Evolutionary conservation across 37 sponge, comb jelly and placozoan species (phyloP), one percentile per base, ranked within the genome.

Genomic region (Cliona cf. orientalis): DNA sequence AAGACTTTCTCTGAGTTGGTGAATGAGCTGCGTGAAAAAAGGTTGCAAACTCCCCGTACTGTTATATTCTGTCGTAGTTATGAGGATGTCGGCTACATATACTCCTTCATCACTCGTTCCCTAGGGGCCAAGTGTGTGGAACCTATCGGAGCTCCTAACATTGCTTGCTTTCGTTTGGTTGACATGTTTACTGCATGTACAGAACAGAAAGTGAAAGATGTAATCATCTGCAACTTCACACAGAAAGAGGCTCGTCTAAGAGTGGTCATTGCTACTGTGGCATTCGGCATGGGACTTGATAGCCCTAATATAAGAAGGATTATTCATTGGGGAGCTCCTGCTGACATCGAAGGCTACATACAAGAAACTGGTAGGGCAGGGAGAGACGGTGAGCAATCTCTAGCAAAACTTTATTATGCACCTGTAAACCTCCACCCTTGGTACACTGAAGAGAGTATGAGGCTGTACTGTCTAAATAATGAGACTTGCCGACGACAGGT

Each of bases 331-430:
- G 75, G 84, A 55, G 58, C 75, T 32, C 41, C 84, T 22, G 74
- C 33, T 31, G 84, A 83, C 66, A 63, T 74, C 4, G 84, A 84
- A 66, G 17, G 37, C 35, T 84, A 76, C 38, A 32, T 76, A 31
- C 85, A 84, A 66, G 85, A 84, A 35, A 76, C 85, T 40, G 85
- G 85, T 29, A 26, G 85, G 42, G 77, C 78, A 67, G 78, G 85
- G 23, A 9, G 78, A 35, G 72, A 81, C 58, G 62, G 72, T 2
- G 19, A 29, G 25, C 49, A 42, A 35, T 29, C 82, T 58, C 14
- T 9, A 9, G 82, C 82, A 5, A 46, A 34, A 9, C 69, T 79
- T 3, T 79, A 66, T 26, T 22, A 67, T 41, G 28, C 22, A 12
- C 19, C 7, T 38, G 4, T 26, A 14, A 55, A 73, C 12, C 49